A percentile compares a stretch with the other conserved stretches of the same genome.
Evolutionary conservation across 2,113 vertebrate genomes (phyloP).

Genomic region (Reinhardtius hippoglossoides): DNA sequence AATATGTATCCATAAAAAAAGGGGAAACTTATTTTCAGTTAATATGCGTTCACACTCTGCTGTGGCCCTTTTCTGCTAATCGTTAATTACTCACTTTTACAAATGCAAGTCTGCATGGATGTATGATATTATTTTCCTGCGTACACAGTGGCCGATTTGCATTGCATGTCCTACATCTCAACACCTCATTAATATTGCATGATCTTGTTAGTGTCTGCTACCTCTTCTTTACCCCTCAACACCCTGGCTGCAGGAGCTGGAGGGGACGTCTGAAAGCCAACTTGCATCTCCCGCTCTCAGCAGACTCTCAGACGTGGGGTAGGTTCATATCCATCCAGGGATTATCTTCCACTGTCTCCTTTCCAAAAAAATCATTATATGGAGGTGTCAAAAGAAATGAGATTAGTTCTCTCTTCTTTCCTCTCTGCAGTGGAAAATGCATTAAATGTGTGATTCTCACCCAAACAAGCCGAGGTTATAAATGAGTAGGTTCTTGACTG

Average conservation of each 20-base stretch:
- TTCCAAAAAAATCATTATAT: slow-evolving; percentile 42
- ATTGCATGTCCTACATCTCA: slow-evolving; percentile 64
- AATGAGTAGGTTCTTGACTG: slow-evolving; percentile 86
- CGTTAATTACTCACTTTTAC: slow-evolving; percentile 9
- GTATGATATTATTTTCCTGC: slow-evolving; percentile 53
- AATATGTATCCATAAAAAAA: neutral
- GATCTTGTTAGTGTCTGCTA: slow-evolving; percentile 66
- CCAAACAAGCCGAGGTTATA: slow-evolving; percentile 83
- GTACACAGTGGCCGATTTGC: slow-evolving; percentile 63
- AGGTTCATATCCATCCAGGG: slow-evolving; percentile 65
- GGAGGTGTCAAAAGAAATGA: slow-evolving; percentile 65
- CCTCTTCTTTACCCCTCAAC: slow-evolving; percentile 30
- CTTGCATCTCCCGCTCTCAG: slow-evolving; percentile 40
- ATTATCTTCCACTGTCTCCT: slow-evolving; percentile 59
- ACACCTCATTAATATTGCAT: slow-evolving; percentile 72
- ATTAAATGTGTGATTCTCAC: slow-evolving; percentile 78
- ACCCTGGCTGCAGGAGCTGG: slow-evolving; percentile 41
- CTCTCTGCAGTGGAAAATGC: slow-evolving; percentile 59
- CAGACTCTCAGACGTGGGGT: slow-evolving; percentile 36
- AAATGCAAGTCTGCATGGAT: slow-evolving; percentile 31
- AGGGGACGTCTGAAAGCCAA: slow-evolving; percentile 61
- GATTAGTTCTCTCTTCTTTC: slow-evolving; percentile 56
- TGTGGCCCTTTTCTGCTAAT: neutral
- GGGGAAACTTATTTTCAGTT: neutral
- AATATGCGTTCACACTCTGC: neutral